These are phyloP conservation scores for Cydia strobilella DNA, from an alignment of 1,140 invertebrate species.

Conservation along the genomic window DNA sequence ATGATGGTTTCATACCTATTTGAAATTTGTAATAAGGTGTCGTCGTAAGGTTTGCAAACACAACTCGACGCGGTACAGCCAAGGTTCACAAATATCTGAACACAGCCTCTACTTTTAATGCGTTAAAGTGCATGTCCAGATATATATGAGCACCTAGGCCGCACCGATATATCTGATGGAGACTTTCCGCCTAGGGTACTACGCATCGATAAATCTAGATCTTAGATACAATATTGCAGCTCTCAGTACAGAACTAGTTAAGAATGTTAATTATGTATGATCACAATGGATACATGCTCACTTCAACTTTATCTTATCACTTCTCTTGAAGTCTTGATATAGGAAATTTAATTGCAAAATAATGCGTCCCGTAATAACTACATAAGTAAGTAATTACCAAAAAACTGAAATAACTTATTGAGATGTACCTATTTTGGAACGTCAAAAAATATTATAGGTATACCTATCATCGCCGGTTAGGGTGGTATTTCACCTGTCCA, in stretches of 20 bases:
- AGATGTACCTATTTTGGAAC: not conserved
- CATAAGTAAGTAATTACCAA: not conserved
- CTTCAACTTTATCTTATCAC: slow-evolving; percentile 1
- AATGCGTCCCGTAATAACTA: not conserved
- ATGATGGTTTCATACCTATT: too few species aligned
- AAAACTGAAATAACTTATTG: not conserved
- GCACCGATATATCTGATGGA: too few species aligned
- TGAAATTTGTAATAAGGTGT: too few species aligned
- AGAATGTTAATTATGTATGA: not conserved
- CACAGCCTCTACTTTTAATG: too few species aligned
- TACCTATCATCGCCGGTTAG: not conserved
- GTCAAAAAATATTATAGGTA: not conserved
- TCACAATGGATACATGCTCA: not conserved
- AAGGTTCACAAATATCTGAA: too few species aligned
- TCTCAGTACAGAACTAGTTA: not conserved
- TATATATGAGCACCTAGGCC: too few species aligned
- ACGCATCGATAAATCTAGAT: not conserved
- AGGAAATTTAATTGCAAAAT: not conserved
- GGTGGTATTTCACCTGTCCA: too few species aligned
- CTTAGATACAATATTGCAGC: not conserved
- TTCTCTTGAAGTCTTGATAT: not conserved
- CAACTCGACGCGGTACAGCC: too few species aligned
- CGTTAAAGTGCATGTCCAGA: too few species aligned
- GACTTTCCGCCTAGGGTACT: too few species aligned
- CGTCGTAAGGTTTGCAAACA: too few species aligned